Evolutionary conservation across 2,113 vertebrate species (phyloP).

Genomic region (Serilophus lunatus): DNA sequence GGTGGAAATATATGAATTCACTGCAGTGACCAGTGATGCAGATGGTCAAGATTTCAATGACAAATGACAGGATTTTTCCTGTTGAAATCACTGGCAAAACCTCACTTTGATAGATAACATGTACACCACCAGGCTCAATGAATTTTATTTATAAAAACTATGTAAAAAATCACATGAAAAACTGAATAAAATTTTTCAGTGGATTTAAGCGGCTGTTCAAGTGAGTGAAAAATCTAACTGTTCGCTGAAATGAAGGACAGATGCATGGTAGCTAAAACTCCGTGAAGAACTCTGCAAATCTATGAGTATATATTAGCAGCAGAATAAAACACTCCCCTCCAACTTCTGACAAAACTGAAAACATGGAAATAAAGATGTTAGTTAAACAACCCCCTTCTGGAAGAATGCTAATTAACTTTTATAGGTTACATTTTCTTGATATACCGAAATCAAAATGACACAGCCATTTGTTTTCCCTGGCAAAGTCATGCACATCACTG

Average conservation of each 20-base stretch:
- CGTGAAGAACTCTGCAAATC: slow-evolving; percentile 7
- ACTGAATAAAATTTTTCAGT: not conserved
- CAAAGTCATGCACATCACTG: slow-evolving; percentile 63
- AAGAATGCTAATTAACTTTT: slow-evolving; percentile 66
- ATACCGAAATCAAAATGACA: slow-evolving; percentile 63
- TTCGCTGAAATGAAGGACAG: not conserved
- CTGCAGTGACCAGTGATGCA: rapidly evolving
- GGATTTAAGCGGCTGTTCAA: not conserved
- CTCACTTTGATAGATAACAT: not conserved
- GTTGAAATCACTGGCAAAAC: not conserved
- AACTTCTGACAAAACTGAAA: slow-evolving; percentile 57
- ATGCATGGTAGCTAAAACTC: slow-evolving; percentile 3
- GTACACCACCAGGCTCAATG: not conserved
- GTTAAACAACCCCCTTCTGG: slow-evolving; percentile 53
- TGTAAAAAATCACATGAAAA: not conserved
- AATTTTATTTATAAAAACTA: not conserved
- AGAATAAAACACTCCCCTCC: slow-evolving; percentile 35
- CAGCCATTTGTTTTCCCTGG: slow-evolving; percentile 69
- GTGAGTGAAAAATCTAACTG: not conserved
- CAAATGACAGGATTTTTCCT: not conserved
- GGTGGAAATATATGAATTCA: not conserved
- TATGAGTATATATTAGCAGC: slow-evolving; percentile 51
- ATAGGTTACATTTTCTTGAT: slow-evolving; percentile 64
- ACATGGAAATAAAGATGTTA: slow-evolving; percentile 55
- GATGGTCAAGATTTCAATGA: not conserved